Conservation (phyloP, 64 coral and sea anemone genomes). For the Acropora yongei region DNA sequence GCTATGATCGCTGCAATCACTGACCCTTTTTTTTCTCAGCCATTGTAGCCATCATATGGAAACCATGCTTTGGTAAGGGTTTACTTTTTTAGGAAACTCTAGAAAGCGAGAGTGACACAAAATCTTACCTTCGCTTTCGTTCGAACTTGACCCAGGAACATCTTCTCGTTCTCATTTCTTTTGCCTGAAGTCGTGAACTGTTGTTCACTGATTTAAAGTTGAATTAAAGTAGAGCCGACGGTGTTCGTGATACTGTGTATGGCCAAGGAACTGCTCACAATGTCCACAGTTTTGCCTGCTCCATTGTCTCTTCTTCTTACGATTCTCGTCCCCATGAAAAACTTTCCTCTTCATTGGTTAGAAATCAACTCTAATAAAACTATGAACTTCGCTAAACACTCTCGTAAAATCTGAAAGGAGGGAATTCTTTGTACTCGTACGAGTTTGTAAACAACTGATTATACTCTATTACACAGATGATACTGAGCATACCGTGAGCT, state of each 20-base stretch:
- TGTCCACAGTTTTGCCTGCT: not conserved
- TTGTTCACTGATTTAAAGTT: not conserved
- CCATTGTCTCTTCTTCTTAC: not conserved
- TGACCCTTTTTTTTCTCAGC: too few relatives aligned
- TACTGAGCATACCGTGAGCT: not conserved
- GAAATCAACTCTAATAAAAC: not conserved
- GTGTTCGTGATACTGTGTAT: slow-evolving; percentile 18
- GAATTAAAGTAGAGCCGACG: slow-evolving; percentile 6
- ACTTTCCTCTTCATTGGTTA: slow-evolving; percentile 16
- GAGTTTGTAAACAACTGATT: not conserved
- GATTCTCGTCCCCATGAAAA: slow-evolving; percentile 5
- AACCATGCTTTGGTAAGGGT: too few relatives aligned
- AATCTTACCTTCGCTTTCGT: slow-evolving; percentile 19
- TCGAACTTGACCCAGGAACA: slow-evolving; percentile 11
- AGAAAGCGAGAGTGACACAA: not conserved
- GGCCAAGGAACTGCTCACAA: slow-evolving; percentile 3
- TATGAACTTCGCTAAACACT: not conserved
- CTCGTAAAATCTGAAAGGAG: not conserved
- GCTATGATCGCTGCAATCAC: too few relatives aligned
- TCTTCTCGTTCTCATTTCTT: not conserved
- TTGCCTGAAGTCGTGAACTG: not conserved
- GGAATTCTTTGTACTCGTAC: not conserved
- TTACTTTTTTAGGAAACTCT: not conserved
- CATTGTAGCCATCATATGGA: too few relatives aligned
- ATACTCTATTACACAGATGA: not conserved